phyloP scores from a whole-genome alignment of 64 coral and sea anemone species.

The Stichodactyla mertensii region DNA sequence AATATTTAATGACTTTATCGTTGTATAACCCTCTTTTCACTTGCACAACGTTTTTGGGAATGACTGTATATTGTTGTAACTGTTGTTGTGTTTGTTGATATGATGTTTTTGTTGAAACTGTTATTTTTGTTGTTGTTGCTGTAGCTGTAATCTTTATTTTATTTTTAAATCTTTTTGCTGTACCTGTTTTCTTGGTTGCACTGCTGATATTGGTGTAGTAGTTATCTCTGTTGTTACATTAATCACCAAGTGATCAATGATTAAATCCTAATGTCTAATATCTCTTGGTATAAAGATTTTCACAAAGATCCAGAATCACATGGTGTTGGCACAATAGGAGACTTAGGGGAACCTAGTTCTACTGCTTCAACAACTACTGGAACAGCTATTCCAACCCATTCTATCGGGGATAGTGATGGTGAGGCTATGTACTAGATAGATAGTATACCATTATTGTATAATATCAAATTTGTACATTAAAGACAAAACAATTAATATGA shows the following conservation, averaged over 20 bases:
- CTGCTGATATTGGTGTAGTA: not conserved
- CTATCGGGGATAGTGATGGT: conserved; percentile 25
- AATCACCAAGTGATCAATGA: not conserved
- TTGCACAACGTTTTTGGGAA: no score
- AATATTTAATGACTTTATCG: no score
- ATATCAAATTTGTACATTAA: not conserved
- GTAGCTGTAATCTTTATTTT: not conserved
- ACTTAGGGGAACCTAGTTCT: not conserved
- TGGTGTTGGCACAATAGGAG: not conserved
- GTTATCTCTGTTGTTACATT: not conserved
- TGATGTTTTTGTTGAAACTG: no score
- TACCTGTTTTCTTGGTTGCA: not conserved
- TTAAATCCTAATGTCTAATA: not conserved
- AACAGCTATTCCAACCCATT: conserved; percentile 8
- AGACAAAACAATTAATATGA: not conserved
- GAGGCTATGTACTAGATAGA: not conserved
- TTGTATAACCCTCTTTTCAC: no score
- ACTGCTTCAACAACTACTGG: not conserved
- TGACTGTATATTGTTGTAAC: no score
- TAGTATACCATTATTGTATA: not conserved
- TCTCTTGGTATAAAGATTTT: conserved; percentile 3
- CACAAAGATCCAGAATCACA: conserved; percentile 14
- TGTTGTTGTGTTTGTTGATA: not conserved
- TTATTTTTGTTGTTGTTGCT: not conserved
- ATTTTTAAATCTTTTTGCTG: not conserved